These are phyloP conservation scores for Nymphicus hollandicus DNA, from an alignment of 2,113 vertebrate species.

Conservation along the genomic window DNA sequence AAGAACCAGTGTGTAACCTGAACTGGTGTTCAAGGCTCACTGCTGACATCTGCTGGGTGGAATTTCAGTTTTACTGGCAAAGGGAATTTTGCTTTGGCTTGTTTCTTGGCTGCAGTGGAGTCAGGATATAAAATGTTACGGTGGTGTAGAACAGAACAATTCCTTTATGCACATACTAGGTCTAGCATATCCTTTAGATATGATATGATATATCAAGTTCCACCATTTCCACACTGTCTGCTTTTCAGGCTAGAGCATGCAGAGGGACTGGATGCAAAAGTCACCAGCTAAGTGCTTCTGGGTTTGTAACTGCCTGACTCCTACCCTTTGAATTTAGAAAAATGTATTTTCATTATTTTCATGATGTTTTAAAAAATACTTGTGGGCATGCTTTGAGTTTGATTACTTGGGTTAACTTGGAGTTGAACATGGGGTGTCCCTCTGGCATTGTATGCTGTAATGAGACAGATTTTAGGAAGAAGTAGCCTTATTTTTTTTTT, in stretches of 20 bases:
- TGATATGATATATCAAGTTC: neutral
- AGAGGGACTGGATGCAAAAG: neutral
- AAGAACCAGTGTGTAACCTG: neutral
- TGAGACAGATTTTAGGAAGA: neutral
- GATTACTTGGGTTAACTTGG: neutral
- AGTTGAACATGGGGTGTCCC: neutral
- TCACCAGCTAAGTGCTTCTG: neutral
- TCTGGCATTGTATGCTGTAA: neutral
- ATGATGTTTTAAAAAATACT: neutral
- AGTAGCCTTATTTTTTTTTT: neutral
- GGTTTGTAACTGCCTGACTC: neutral
- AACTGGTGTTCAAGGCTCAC: rapidly evolving
- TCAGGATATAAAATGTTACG: neutral
- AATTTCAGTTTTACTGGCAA: neutral
- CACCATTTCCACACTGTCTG: neutral
- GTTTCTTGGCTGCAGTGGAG: neutral
- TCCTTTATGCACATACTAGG: neutral
- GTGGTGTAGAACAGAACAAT: neutral
- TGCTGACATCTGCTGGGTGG: constrained; percentile 20
- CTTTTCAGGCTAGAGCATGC: neutral
- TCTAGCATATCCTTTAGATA: neutral
- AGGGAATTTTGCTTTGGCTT: neutral
- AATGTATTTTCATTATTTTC: neutral
- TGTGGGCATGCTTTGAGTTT: neutral
- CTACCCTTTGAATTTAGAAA: neutral